These are phyloP conservation scores for Aulostomus chinensis DNA, from an alignment of 2,797 vertebrate species.

Conservation along the genomic window DNA sequence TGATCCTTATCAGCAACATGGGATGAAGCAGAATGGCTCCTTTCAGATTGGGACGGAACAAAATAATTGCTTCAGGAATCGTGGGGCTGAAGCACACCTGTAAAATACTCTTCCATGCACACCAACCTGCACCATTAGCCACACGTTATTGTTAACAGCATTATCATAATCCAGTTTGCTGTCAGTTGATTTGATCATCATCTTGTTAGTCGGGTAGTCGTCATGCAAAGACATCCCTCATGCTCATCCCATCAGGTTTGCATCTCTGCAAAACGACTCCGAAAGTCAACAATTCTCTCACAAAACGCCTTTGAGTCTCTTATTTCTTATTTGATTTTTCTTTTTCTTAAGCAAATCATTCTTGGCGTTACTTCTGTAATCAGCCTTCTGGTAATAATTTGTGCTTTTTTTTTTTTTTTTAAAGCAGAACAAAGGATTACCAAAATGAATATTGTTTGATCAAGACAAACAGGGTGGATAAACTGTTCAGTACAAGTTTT, in stretches of 20 bases:
- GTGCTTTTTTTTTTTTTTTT: too few species aligned
- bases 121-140: constrained; percentile 77
- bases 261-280: constrained; percentile 64
- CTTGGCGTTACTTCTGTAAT: too few species aligned
- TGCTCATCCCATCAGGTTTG: constrained; percentile 62
- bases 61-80: constrained; percentile 39
- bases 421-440: too few species aligned
- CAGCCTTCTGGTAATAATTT: too few species aligned
- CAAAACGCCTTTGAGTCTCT: constrained; percentile 48
- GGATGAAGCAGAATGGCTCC: background rate
- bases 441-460: too few species aligned
- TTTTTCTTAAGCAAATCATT: too few species aligned
- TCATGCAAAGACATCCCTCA: constrained; percentile 79
- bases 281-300: constrained; percentile 58
- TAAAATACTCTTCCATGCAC: constrained; percentile 67
- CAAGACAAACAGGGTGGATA: too few species aligned
- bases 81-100: constrained; percentile 50
- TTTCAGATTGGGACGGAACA: background rate
- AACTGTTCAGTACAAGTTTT: too few species aligned
- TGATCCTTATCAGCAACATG: too few species aligned
- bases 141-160: constrained; percentile 82
- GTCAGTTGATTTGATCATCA: constrained; percentile 75
- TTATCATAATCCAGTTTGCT: constrained; percentile 76
- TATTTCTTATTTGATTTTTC: too few species aligned
- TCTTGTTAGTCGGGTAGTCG: constrained; percentile 77